Percentiles rank a stretch among this genome's conserved stretches.
Conservation (phyloP, 2,888 invertebrate species). For the Congeria kusceri region DNA sequence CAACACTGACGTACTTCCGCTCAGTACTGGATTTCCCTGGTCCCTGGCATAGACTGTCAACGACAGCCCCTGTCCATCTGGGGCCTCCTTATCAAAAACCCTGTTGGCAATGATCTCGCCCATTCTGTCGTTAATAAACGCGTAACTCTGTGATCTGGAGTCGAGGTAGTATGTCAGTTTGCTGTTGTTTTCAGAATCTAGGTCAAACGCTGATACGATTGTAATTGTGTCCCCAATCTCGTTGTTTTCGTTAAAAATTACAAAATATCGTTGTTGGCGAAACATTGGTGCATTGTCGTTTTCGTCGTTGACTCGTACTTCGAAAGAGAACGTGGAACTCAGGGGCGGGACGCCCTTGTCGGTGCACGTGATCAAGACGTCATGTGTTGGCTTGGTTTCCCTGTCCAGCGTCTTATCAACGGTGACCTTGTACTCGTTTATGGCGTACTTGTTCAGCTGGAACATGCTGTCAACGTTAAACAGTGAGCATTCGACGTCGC, state of each 20-base stretch:
- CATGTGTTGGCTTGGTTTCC: constrained; percentile 49
- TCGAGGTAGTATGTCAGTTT: constrained; percentile 86
- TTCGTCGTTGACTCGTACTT: constrained; percentile 90
- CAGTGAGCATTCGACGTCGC: constrained; percentile 65
- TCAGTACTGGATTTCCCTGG: constrained; percentile 88
- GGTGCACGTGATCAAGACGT: constrained; percentile 58
- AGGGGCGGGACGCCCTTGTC: constrained; percentile 69
- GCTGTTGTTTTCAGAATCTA: constrained; percentile 69
- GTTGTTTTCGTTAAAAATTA: constrained; percentile 67
- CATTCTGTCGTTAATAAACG: constrained; percentile 91
- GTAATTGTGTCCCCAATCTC: constrained; percentile 63
- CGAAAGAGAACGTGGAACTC: constrained; percentile 46
- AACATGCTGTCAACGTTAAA: constrained; percentile 53
- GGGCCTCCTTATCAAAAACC: constrained; percentile 93
- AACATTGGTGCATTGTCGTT: constrained; percentile 96
- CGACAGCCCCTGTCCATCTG: constrained; percentile 92
- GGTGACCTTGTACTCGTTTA: constrained; percentile 68
- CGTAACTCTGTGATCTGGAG: constrained; percentile 91
- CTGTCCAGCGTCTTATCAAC: constrained; percentile 64
- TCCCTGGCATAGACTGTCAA: constrained; percentile 96
- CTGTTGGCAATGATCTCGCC: constrained; percentile 94
- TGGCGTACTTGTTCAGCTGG: constrained; percentile 62
- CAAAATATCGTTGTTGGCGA: constrained; percentile 84
- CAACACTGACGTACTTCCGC: constrained; percentile 88
- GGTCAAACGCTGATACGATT: constrained; percentile 64